A percentile compares a stretch with the other conserved stretches of the same genome.
Evolutionary conservation across 2,888 invertebrate genomes (phyloP).

Genomic region (Schizotus pectinicornis): DNA sequence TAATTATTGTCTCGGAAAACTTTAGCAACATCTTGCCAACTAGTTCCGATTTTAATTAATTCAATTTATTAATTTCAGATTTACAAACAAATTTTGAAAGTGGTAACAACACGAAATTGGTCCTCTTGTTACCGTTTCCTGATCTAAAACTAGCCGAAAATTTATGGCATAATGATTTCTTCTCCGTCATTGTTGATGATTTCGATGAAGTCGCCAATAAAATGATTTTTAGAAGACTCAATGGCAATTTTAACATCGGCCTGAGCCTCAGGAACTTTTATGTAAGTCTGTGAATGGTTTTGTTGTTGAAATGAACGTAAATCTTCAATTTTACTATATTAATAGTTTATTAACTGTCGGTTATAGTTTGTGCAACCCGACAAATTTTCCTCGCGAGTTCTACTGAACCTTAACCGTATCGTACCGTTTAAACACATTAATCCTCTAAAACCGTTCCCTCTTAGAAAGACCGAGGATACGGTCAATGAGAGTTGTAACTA

Average conservation of each 20-base stretch:
- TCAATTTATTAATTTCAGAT: background rate
- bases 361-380: no score
- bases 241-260: slow-evolving; percentile 49
- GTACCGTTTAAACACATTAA: no score
- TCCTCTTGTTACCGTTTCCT: slow-evolving; percentile 40
- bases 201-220: slow-evolving; percentile 49
- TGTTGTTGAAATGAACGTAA: no score
- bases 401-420: no score
- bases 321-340: no score
- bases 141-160: slow-evolving; percentile 42
- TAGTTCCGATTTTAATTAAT: background rate
- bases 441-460: no score
- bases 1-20: no score
- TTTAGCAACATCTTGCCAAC: background rate
- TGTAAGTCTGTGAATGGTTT: slow-evolving; percentile 42
- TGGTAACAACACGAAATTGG: slow-evolving; percentile 14
- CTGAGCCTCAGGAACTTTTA: slow-evolving; percentile 50
- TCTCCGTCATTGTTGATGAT: slow-evolving; percentile 46
- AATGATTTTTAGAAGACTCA: slow-evolving; percentile 41
- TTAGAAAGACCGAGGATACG: no score
- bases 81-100: no score
- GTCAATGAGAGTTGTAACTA: no score
- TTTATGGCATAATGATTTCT: slow-evolving; percentile 40
- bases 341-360: no score
- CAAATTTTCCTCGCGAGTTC: no score